Base-by-base conservation (phyloP, 1,140 invertebrate genomes). In the Notospermus geniculatus region DNA sequence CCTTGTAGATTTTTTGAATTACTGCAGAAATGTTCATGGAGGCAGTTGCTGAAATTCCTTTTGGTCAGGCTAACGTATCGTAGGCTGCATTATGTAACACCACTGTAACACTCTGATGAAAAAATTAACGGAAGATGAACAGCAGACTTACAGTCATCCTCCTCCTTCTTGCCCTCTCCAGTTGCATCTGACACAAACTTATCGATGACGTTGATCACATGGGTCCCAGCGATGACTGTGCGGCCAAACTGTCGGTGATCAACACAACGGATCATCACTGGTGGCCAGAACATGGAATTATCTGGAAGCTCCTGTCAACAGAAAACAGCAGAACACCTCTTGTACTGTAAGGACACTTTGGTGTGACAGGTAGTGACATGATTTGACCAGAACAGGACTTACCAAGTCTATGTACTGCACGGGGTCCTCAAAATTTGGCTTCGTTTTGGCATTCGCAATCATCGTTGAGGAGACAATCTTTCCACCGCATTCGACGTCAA, bases 401-500 rank as follows among this genome's bases (percentile, higher is more conserved):
- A 82, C 90, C 50, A 92, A 78, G 70, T 93, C 90, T 50, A 92
- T 79, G 72, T 86, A 90, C 71, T 90, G 91, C 1, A 92, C 86
- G 7, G 89, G 88, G 53, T 85, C 89, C 13, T 84, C 85, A 68
- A 93, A 93, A 79, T 92, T 92, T 0, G 90, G 90, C 81, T 92
- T 92, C 67, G 88, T 89, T 68, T 87, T 88, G 1, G 88, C 88
- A 74, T 90, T 91, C 62, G 87, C 85, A 71, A 92, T 91, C 0
- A 92, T 86, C 0, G 88, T 88, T 0, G 90, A 92, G 67, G 88
- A 88, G 1, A 92, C 80, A 69, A 91, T 89, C 66, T 90, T 86
- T 0, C 90, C 90, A 28, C 89, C 88, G 73, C 90, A 91, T 83
- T 93, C 91, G n/a, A 93, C 89, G 70, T 92, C 90, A 1, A 92